Conservation (phyloP, 2,797 vertebrate genomes). For the Cyclura pinguis region DNA sequence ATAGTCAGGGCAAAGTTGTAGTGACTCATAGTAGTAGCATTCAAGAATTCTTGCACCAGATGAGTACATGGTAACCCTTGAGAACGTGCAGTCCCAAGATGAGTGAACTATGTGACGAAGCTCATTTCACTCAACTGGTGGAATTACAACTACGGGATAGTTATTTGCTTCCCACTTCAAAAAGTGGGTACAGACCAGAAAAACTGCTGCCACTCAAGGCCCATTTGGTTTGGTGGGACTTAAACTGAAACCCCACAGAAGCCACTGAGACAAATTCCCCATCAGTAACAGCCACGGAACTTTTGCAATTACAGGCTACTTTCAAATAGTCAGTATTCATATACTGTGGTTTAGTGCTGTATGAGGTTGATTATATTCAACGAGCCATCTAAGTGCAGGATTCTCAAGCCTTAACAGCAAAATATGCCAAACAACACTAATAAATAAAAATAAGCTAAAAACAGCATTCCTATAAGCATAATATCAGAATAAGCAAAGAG, state of each 20-base stretch:
- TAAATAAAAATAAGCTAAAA: not conserved
- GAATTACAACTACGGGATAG: not conserved
- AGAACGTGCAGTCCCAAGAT: not conserved
- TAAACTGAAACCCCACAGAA: not conserved
- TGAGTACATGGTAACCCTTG: not conserved
- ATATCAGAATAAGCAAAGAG: not conserved
- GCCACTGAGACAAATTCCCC: not conserved
- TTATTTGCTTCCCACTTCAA: not conserved
- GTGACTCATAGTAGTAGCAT: not conserved
- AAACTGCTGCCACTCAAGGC: too few relatives aligned
- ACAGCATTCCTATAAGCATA: not conserved
- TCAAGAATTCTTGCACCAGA: not conserved
- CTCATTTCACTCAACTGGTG: not conserved
- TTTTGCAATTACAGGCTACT: not conserved
- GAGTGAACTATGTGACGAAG: not conserved
- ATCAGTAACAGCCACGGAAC: not conserved
- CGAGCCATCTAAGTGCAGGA: not conserved
- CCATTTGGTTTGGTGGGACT: not conserved
- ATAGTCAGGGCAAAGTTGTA: not conserved
- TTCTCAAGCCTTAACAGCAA: not conserved
- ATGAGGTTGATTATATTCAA: not conserved
- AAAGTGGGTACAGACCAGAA: not conserved
- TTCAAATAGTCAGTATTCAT: not conserved
- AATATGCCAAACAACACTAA: not conserved
- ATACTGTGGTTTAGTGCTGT: not conserved